A percentile compares a stretch with the other conserved stretches of the same genome.
phyloP scores from a whole-genome alignment of 2,888 invertebrate genomes.

The Acronicta leporina region DNA sequence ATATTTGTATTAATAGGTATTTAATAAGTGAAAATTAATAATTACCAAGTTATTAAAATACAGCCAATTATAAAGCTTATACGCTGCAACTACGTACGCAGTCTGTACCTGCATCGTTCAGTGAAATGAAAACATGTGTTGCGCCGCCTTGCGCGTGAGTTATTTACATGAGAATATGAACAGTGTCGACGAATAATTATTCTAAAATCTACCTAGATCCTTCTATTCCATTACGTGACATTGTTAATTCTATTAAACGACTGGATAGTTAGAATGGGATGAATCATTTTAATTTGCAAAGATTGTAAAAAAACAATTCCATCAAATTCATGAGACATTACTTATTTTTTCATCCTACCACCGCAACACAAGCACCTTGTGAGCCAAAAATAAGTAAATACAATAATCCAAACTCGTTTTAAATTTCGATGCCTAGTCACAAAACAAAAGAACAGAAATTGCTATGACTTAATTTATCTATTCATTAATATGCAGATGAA shows the following conservation, averaged over 20 bases:
- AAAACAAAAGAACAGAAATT: too few species aligned
- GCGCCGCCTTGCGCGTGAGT: slow-evolving; percentile 29
- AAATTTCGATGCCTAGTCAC: too few species aligned
- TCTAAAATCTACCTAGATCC: slow-evolving; percentile 22
- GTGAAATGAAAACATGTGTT: slow-evolving; percentile 28
- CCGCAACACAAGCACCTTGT: too few species aligned
- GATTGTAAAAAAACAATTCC: too few species aligned
- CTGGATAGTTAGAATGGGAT: too few species aligned
- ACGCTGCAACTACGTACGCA: not conserved
- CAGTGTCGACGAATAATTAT: slow-evolving; percentile 18
- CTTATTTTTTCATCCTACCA: too few species aligned
- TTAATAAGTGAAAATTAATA: too few species aligned
- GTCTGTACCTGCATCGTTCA: slow-evolving; percentile 36
- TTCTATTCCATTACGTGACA: slow-evolving; percentile 7
- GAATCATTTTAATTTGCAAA: too few species aligned
- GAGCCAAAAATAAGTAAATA: too few species aligned
- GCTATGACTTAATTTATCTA: not conserved
- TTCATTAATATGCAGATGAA: not conserved
- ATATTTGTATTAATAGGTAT: not conserved
- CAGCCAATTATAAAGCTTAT: too few species aligned
- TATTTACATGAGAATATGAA: slow-evolving; percentile 52
- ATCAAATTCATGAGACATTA: too few species aligned
- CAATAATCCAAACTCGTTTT: too few species aligned
- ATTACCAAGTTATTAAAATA: not conserved
- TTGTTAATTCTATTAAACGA: not conserved